Conservation (phyloP, 2,113 vertebrate genomes). For the Abramis brama region DNA sequence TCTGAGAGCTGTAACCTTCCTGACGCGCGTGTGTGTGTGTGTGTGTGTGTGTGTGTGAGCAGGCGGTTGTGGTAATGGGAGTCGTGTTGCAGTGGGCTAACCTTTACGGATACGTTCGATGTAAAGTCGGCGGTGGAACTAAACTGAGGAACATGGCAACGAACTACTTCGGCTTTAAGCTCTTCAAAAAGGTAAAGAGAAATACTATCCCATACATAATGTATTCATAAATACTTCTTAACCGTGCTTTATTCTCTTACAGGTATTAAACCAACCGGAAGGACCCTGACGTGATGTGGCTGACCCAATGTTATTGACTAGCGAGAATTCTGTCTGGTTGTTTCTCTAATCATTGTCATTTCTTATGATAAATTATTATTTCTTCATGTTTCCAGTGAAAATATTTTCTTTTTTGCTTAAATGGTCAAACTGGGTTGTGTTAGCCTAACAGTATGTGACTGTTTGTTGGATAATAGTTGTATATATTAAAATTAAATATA, state of each 20-base stretch:
- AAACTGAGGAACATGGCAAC: constrained; percentile 86
- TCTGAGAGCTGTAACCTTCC: background rate
- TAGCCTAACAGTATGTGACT: background rate
- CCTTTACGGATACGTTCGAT: constrained; percentile 89
- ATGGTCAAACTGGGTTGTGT: background rate
- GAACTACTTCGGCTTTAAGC: constrained; percentile 84
- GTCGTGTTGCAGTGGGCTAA: constrained; percentile 91
- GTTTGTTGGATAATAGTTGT: background rate
- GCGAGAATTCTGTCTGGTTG: background rate
- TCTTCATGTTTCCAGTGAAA: background rate
- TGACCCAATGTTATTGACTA: background rate
- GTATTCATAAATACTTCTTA: background rate
- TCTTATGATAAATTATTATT: background rate
- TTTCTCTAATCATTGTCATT: background rate
- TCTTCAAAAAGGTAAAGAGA: constrained; percentile 83
- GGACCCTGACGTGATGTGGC: constrained; percentile 30
- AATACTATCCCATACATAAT: background rate
- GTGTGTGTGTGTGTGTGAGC: background rate
- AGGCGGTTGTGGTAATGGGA: constrained; percentile 92
- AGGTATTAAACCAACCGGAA: constrained; percentile 57
- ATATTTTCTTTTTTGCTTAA: background rate
- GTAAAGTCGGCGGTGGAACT: constrained; percentile 86
- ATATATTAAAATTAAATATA: background rate
- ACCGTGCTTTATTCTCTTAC: constrained; percentile 8
- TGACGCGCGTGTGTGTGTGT: background rate